phyloP scores from a whole-genome alignment of 2,113 vertebrate species.

The Eubucco bourcierii region DNA sequence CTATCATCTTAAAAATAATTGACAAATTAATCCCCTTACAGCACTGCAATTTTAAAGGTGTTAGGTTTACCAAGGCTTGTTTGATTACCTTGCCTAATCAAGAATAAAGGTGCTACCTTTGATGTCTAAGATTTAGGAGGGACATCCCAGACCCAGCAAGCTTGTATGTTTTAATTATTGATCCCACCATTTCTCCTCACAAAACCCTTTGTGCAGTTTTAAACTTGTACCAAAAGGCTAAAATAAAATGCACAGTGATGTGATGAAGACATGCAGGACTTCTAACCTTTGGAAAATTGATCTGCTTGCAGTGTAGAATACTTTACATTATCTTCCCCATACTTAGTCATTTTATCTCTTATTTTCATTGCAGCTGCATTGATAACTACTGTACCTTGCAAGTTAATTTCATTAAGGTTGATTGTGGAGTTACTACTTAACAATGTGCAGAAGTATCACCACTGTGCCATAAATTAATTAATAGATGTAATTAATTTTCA shows the following conservation, averaged over 20 bases:
- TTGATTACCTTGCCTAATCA: conserved; percentile 70
- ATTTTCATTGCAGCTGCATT: not conserved
- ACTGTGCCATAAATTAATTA: not conserved
- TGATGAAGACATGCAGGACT: not conserved
- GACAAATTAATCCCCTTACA: conserved; percentile 74
- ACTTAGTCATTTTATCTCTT: not conserved
- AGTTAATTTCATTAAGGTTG: not conserved
- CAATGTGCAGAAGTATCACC: not conserved
- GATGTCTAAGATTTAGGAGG: conserved; percentile 58
- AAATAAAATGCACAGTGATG: not conserved
- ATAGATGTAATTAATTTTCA: not conserved
- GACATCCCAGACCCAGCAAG: conserved; percentile 40
- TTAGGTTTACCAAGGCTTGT: conserved; percentile 73
- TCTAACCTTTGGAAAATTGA: not conserved
- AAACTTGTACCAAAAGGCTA: conserved; percentile 9
- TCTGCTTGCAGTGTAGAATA: not conserved
- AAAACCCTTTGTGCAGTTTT: conserved; percentile 22
- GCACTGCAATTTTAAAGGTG: conserved; percentile 62
- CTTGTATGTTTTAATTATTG: conserved; percentile 66
- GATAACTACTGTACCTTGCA: not conserved
- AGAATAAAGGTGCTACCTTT: conserved; percentile 68
- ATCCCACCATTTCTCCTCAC: conserved; percentile 38
- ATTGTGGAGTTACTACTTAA: not conserved
- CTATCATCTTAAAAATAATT: conserved; percentile 77
- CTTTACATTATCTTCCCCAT: not conserved